phyloP scores from a whole-genome alignment of 1,140 invertebrate genomes.

The Idris sp. region DNA sequence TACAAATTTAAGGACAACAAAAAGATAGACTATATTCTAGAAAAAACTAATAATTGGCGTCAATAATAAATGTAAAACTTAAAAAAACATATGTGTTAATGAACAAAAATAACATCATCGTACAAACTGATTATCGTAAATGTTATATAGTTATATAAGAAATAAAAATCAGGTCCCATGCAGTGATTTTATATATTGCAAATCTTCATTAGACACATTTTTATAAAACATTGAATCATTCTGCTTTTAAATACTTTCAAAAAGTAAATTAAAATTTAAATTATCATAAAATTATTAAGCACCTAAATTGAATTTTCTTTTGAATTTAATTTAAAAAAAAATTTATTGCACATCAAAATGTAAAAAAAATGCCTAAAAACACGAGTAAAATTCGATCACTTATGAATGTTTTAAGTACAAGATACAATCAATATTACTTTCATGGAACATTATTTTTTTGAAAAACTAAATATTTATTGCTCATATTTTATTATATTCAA shows the following conservation, averaged over 20 bases:
- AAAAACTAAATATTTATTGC: too few species aligned
- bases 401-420: too few species aligned
- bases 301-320: constrained; percentile 1
- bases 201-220: not conserved
- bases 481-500: too few species aligned
- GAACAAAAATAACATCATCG: constrained; percentile 26
- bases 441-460: too few species aligned
- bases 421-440: too few species aligned
- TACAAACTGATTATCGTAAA: constrained; percentile 36
- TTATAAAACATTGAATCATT: not conserved
- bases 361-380: too few species aligned
- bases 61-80: constrained; percentile 24
- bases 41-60: constrained; percentile 17
- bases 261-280: not conserved
- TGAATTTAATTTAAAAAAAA: not conserved
- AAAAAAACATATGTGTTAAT: constrained; percentile 11
- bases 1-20: constrained; percentile 5
- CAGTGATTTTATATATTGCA: not conserved
- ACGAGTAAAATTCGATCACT: too few species aligned
- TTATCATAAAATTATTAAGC: constrained; percentile 1
- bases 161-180: constrained; percentile 4
- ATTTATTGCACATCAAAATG: not conserved
- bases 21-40: constrained; percentile 13
- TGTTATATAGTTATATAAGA: constrained; percentile 34
- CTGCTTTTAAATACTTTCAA: not conserved